A percentile compares a stretch with the other conserved stretches of the same genome.
phyloP scores from a whole-genome alignment of 2,113 vertebrate genomes.

The Syngnathoides biaculeatus region DNA sequence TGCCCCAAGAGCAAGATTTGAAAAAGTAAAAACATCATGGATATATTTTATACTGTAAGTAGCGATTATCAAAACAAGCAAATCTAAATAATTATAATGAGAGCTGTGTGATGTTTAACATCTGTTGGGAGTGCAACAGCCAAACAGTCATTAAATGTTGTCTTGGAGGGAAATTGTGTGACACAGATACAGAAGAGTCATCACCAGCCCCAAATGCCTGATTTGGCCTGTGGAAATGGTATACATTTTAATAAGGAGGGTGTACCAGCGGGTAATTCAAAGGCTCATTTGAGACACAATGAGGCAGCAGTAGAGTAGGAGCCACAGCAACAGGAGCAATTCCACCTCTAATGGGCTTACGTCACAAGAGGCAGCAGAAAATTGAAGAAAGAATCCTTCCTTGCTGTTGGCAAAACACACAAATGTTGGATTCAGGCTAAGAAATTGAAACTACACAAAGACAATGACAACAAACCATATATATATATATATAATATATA shows the following conservation, averaged over 20 bases:
- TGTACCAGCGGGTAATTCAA: slow-evolving; percentile 25
- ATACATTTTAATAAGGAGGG: slow-evolving; percentile 28
- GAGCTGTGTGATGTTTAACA: slow-evolving; percentile 19
- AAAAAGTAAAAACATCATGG: background rate
- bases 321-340: slow-evolving; percentile 80
- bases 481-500: no score
- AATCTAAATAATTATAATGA: slow-evolving; percentile 8
- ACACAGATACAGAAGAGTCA: slow-evolving; percentile 34
- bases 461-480: background rate
- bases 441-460: background rate
- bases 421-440: background rate
- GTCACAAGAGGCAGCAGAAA: slow-evolving; percentile 34
- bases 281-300: slow-evolving; percentile 76
- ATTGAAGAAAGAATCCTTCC: slow-evolving; percentile 13
- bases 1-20: background rate
- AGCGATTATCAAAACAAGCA: background rate
- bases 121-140: slow-evolving; percentile 14
- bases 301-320: slow-evolving; percentile 82
- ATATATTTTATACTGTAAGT: background rate
- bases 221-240: slow-evolving; percentile 37
- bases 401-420: slow-evolving; percentile 35
- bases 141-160: slow-evolving; percentile 42
- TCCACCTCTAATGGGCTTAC: slow-evolving; percentile 67
- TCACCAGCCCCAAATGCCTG: slow-evolving; percentile 7
- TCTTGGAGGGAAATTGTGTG: slow-evolving; percentile 40